Evolutionary conservation across 2,797 vertebrate genomes (phyloP).

Genomic region (Lepilemur ruficaudatus): DNA sequence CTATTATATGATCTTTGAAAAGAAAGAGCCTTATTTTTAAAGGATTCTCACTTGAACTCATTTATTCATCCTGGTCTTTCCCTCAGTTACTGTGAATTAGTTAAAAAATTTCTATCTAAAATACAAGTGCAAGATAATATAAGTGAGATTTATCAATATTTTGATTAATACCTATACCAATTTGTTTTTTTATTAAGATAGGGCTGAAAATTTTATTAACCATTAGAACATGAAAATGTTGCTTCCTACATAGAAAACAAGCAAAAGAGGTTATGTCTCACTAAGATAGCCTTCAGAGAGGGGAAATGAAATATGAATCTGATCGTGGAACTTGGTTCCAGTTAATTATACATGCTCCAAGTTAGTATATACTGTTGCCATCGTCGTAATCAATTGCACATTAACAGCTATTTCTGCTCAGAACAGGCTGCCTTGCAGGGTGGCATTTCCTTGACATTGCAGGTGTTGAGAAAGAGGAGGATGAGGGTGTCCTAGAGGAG

Average conservation of each 20-base stretch:
- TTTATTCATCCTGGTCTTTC: neutral
- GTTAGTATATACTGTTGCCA: neutral
- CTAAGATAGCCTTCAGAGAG: neutral
- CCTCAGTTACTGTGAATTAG: neutral
- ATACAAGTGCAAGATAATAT: neutral
- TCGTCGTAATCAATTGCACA: no score
- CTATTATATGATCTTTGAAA: neutral
- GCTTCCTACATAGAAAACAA: neutral
- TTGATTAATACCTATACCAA: slow-evolving; percentile 22
- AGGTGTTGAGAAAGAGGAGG: neutral
- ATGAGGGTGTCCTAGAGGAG: neutral
- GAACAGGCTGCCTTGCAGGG: neutral
- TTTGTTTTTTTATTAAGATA: slow-evolving; percentile 5
- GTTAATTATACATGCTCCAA: neutral
- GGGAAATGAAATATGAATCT: neutral
- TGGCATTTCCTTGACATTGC: neutral
- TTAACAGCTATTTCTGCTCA: neutral
- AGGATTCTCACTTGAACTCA: neutral
- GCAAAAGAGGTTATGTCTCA: neutral
- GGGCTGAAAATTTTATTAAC: slow-evolving; percentile 20
- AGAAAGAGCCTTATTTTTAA: neutral
- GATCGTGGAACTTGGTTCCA: neutral
- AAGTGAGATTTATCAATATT: neutral
- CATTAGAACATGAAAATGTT: neutral
- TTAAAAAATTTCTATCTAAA: slow-evolving; percentile 29